Percentiles rank a stretch among this genome's conserved stretches.
These are phyloP conservation scores for Hyles euphorbiae DNA, from an alignment of 1,140 invertebrate genomes.

Conservation along the genomic window DNA sequence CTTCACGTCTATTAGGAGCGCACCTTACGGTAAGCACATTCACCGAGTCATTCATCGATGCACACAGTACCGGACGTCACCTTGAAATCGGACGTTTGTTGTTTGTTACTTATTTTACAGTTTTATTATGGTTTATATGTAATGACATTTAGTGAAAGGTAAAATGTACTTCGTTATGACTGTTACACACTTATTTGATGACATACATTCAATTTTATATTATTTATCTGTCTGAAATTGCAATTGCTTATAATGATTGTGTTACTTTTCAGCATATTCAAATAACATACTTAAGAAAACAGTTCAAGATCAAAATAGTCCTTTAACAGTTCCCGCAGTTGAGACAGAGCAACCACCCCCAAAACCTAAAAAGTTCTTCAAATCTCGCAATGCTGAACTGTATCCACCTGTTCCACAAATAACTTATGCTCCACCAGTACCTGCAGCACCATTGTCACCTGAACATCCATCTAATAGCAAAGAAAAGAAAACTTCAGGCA, in stretches of 20 bases:
- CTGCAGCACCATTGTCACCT: slow-evolving; percentile 76
- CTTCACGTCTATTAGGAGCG: slow-evolving; percentile 91
- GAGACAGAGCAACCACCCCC: slow-evolving; percentile 73
- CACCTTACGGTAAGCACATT: slow-evolving; percentile 80
- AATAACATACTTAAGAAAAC: slow-evolving; percentile 71
- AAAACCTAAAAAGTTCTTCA: slow-evolving; percentile 94
- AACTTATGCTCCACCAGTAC: slow-evolving; percentile 68
- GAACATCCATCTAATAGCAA: slow-evolving; percentile 76
- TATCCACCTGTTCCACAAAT: slow-evolving; percentile 76
- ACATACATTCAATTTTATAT: background rate
- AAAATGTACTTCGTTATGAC: slow-evolving; percentile 11
- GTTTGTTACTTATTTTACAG: slow-evolving; percentile 1
- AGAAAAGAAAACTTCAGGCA: slow-evolving; percentile 53
- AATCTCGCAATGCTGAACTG: slow-evolving; percentile 84
- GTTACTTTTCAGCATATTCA: slow-evolving; percentile 61
- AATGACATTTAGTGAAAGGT: slow-evolving; percentile 23
- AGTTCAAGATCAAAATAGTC: slow-evolving; percentile 77
- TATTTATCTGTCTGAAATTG: background rate
- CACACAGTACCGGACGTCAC: slow-evolving; percentile 14
- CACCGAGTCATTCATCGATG: slow-evolving; percentile 18
- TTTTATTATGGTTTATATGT: slow-evolving; percentile 2
- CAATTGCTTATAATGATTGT: no score
- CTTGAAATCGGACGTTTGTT: slow-evolving; percentile 25
- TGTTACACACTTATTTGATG: background rate
- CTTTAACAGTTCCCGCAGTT: slow-evolving; percentile 74